Evolutionary conservation across 2,797 vertebrate genomes (phyloP), one percentile per base, ranked within the genome.

Genomic region (Oryzias sinensis): DNA sequence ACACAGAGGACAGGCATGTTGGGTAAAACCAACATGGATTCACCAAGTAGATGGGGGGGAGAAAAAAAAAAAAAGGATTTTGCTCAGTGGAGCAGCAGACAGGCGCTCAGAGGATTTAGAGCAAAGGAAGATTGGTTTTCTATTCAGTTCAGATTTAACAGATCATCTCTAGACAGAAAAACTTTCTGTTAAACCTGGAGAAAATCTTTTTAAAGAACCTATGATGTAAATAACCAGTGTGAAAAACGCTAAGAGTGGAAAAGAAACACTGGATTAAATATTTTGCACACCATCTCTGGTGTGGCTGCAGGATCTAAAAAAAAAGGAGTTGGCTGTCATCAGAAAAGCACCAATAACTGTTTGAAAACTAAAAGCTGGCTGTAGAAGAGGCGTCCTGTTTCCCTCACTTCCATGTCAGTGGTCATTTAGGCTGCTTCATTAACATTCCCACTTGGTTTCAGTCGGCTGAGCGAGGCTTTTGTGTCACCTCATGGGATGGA

Each of bases 391-490:
- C 53, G 37, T 54, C 29, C 43, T 5, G 16, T 47, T 66, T 62
- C 49, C 13, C 56, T 74, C 60, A 13, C 64, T 82, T 84, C 69
- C 75, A 79, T 77, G 77, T 76, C 85, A 82, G 2, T 79, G 64
- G 43, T 64, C 65, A 89, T 82, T 90, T 70, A 84, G 82, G 78
- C 59, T 74, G 63, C 70, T 78, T 91, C 85, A 89, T 91, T 89
- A 85, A 86, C 66, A 90, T 88, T 91, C 89, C 61, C 70, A 2
- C 72, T 56, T 68, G 84, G 77, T 83, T 78, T 71, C 52, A 63
- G 41, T 43, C 61, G 59, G 68, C 56, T 77, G 77, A 86, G 60
- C 56, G 56, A 16, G 29, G 70, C 56, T 59, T 86, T 88, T 90
- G 83, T 86, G 84, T 75, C 2, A 65, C 60, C 50, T 48, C 59